Evolutionary conservation across 1,140 invertebrate genomes (phyloP).

Genomic region (Drosophila eugracilis): DNA sequence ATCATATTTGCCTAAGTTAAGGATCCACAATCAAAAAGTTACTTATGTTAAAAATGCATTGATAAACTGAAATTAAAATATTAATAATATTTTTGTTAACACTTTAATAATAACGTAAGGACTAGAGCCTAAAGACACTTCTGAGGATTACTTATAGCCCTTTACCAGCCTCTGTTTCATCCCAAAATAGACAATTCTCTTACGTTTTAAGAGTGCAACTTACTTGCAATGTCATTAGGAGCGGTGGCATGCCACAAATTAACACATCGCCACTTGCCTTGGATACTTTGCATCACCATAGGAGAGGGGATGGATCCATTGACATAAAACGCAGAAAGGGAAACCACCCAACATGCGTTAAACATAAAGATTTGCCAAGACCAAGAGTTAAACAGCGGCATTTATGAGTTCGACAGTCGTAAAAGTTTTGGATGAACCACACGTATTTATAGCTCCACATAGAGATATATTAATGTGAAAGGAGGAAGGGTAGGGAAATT

Average conservation of each 20-base stretch:
- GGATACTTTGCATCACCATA: constrained; percentile 30
- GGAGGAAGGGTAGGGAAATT: background rate
- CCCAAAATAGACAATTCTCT: background rate
- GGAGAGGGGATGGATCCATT: constrained; percentile 11
- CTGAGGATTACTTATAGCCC: too few species aligned
- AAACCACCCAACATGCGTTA: constrained; percentile 70
- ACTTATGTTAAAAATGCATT: too few species aligned
- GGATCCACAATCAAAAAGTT: too few species aligned
- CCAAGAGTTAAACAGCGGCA: constrained; percentile 55
- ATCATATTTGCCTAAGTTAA: too few species aligned
- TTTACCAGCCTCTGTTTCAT: too few species aligned
- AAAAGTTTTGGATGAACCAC: constrained; percentile 58
- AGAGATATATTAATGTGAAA: constrained; percentile 61
- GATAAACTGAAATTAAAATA: too few species aligned
- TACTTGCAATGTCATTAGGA: constrained; percentile 51
- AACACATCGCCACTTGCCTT: constrained; percentile 73
- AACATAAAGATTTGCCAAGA: constrained; percentile 74
- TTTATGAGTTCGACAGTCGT: constrained; percentile 73
- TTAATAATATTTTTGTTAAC: background rate
- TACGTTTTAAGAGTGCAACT: constrained; percentile 44
- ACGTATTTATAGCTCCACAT: constrained; percentile 75
- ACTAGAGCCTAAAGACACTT: too few species aligned
- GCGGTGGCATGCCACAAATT: constrained; percentile 50
- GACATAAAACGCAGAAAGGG: constrained; percentile 18
- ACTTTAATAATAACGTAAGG: too few species aligned